A percentile compares a stretch with the other conserved stretches of the same genome.
Conservation (phyloP, 1,140 invertebrate genomes). For the Ips typographus region DNA sequence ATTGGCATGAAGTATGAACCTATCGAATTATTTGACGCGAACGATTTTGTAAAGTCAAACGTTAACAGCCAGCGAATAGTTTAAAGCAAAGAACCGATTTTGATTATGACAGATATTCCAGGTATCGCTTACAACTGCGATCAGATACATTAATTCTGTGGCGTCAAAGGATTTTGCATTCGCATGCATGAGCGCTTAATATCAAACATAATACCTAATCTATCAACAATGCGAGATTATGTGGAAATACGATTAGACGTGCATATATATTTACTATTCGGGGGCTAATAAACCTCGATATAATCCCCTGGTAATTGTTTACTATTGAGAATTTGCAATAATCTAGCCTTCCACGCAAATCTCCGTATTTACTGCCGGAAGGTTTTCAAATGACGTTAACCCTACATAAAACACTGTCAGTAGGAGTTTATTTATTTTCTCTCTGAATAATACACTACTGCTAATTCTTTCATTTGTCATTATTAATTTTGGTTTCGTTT, state of each 20-base stretch:
- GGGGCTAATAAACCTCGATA: constrained; percentile 29
- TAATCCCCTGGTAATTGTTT: constrained; percentile 34
- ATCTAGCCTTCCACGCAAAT: constrained; percentile 22
- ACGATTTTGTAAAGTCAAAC: constrained; percentile 33
- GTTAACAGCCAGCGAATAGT: constrained; percentile 1
- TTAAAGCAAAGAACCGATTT: constrained; percentile 17
- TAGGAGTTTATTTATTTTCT: too few relatives aligned
- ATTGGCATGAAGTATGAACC: constrained; percentile 27
- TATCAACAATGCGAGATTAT: constrained; percentile 36
- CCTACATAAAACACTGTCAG: background rate
- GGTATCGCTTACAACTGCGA: constrained; percentile 18
- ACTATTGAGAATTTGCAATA: constrained; percentile 29
- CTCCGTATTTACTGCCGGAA: constrained; percentile 18
- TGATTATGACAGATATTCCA: constrained; percentile 27
- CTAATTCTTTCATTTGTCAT: too few relatives aligned
- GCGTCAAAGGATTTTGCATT: constrained; percentile 32
- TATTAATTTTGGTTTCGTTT: too few relatives aligned
- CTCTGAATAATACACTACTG: too few relatives aligned
- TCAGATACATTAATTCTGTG: constrained; percentile 22
- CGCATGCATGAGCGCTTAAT: constrained; percentile 20
- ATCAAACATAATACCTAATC: constrained; percentile 31
- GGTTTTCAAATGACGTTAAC: constrained; percentile 21
- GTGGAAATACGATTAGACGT: constrained; percentile 31
- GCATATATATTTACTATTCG: constrained; percentile 33
- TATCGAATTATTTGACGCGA: constrained; percentile 26